Percentiles rank a stretch among this genome's conserved stretches.
Evolutionary conservation across 2,888 invertebrate species (phyloP).

Genomic region (Cantharis lateralis): DNA sequence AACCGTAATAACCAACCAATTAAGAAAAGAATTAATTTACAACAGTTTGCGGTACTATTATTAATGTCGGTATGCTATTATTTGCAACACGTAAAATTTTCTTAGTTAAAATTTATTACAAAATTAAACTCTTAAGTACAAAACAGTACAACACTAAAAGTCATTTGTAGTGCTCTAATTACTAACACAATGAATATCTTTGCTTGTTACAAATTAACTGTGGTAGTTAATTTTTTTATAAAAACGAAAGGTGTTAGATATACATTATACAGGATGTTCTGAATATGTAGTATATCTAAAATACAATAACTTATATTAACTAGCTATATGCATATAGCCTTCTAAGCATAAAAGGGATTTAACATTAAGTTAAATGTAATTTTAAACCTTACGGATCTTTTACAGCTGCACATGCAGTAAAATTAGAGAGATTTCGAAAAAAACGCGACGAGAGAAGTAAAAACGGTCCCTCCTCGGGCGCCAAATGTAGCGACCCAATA

Average conservation of each 20-base stretch:
- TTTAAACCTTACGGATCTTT: too few species aligned
- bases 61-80: background rate
- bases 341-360: too few species aligned
- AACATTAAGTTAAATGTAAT: too few species aligned
- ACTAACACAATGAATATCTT: background rate
- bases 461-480: too few species aligned
- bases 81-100: background rate
- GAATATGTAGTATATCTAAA: too few species aligned
- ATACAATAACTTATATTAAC: too few species aligned
- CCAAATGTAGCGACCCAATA: too few species aligned
- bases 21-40: background rate
- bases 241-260: background rate
- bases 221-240: background rate
- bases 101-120: background rate
- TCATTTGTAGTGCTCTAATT: background rate
- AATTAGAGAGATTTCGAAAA: too few species aligned
- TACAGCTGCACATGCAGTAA: too few species aligned
- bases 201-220: background rate
- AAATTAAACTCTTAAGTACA: background rate
- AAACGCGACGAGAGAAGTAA: too few species aligned
- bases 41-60: background rate
- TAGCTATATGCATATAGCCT: too few species aligned
- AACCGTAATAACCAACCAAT: background rate
- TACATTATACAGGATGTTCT: too few species aligned
- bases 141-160: background rate